Evolutionary conservation across 2,888 invertebrate species (phyloP).

Genomic region (Octonoba sinensis): DNA sequence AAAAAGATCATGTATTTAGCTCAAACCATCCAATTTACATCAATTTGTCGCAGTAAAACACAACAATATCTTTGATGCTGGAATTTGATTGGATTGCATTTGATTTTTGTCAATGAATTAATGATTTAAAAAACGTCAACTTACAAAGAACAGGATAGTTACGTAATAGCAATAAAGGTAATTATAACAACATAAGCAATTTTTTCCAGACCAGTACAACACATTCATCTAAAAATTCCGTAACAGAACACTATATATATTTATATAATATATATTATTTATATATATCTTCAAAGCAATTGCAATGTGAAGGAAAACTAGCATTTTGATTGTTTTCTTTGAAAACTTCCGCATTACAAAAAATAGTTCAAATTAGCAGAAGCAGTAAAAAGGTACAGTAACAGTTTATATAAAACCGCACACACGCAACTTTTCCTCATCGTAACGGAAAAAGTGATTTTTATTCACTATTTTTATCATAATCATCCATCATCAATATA

Average conservation of each 20-base stretch:
- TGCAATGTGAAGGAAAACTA: conserved; percentile 62
- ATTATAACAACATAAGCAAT: conserved; percentile 54
- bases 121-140: conserved; percentile 55
- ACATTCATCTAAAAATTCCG: conserved; percentile 59
- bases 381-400: conserved; percentile 62
- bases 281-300: conserved; percentile 64
- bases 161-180: conserved; percentile 41
- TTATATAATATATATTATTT: conserved; percentile 62
- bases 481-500: conserved; percentile 56
- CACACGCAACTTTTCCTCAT: conserved; percentile 52
- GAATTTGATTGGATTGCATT: conserved; percentile 52
- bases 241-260: conserved; percentile 64
- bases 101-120: conserved; percentile 53
- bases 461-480: conserved; percentile 40
- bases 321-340: conserved; percentile 64
- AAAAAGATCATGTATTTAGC: conserved; percentile 59
- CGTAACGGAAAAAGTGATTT: conserved; percentile 48
- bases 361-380: conserved; percentile 62
- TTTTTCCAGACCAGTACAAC: conserved; percentile 60
- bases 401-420: conserved; percentile 64
- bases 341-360: conserved; percentile 61
- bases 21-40: conserved; percentile 64
- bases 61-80: conserved; percentile 58
- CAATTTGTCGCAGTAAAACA: conserved; percentile 54
- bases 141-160: conserved; percentile 53